phyloP scores from a whole-genome alignment of 2,888 invertebrate genomes.

The Chrysodeixis includens region DNA sequence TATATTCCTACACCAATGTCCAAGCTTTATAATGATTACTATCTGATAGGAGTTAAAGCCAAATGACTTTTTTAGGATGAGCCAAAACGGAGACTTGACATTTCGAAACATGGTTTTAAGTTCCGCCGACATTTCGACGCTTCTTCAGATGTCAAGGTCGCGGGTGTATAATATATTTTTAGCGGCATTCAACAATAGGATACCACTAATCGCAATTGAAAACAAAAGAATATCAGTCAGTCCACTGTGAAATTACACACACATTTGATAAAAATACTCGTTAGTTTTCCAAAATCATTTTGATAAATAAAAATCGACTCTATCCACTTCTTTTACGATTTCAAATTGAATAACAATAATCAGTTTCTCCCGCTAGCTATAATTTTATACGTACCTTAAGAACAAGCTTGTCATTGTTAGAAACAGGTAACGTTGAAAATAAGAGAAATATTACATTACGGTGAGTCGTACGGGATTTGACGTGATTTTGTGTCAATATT shows the following conservation, averaged over 20 bases:
- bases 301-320: conserved; percentile 17
- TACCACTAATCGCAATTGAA: conserved; percentile 7
- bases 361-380: conserved; percentile 35
- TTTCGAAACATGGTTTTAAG: too few species aligned
- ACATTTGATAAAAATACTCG: conserved; percentile 27
- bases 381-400: conserved; percentile 34
- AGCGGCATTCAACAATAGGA: too few species aligned
- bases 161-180: too few species aligned
- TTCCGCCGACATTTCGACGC: too few species aligned
- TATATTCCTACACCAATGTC: too few species aligned
- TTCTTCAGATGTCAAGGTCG: too few species aligned
- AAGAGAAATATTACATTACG: conserved; percentile 34
- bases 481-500: conserved; percentile 14
- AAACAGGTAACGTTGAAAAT: conserved; percentile 32
- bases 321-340: neutral
- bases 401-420: conserved; percentile 50
- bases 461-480: conserved; percentile 21
- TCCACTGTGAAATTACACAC: conserved; percentile 33
- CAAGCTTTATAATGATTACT: too few species aligned
- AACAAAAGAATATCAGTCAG: conserved; percentile 29
- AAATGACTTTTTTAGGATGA: too few species aligned
- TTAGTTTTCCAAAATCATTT: conserved; percentile 17
- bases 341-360: conserved; percentile 12
- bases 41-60: too few species aligned
- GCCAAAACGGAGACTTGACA: too few species aligned